These are phyloP conservation scores for Aurelia aurita complex sp. Pacific DNA, from an alignment of 30 jellyfish, hydroid and myxozoan genomes.

Conservation along the genomic window DNA sequence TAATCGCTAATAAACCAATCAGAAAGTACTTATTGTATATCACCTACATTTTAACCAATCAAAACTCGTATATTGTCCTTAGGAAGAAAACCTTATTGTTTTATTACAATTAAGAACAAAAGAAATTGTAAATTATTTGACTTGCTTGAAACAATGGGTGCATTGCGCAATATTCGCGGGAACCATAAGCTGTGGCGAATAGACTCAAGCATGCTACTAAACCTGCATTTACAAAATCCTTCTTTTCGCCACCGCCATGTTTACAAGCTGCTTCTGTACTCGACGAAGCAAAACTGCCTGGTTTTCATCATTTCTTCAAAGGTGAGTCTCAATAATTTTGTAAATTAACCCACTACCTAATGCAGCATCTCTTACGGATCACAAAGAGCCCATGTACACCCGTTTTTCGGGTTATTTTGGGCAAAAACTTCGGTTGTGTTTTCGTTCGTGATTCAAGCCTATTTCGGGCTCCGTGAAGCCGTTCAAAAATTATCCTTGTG, in stretches of 20 bases:
- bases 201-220: constrained; percentile 30
- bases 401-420: constrained; percentile 32
- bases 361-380: constrained; percentile 21
- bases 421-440: constrained; percentile 10
- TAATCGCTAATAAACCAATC: too few species aligned
- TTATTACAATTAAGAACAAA: too few species aligned
- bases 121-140: too few species aligned
- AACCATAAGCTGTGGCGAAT: constrained; percentile 28
- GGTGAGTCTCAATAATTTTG: constrained; percentile 1
- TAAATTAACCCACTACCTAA: not conserved
- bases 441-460: constrained; percentile 60
- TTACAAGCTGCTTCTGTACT: constrained; percentile 32
- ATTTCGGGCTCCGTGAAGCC: constrained; percentile 52
- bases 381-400: not conserved
- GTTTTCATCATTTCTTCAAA: constrained; percentile 7
- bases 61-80: not conserved
- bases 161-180: constrained; percentile 51
- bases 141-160: too few species aligned
- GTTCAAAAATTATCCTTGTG: constrained; percentile 41
- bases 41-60: not conserved
- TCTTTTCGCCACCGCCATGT: constrained; percentile 64
- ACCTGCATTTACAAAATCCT: constrained; percentile 49
- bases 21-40: too few species aligned
- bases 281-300: constrained; percentile 26
- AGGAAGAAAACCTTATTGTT: not conserved